These are phyloP conservation scores for Xestia c-nigrum DNA, from an alignment of 2,888 invertebrate species.

Conservation along the genomic window DNA sequence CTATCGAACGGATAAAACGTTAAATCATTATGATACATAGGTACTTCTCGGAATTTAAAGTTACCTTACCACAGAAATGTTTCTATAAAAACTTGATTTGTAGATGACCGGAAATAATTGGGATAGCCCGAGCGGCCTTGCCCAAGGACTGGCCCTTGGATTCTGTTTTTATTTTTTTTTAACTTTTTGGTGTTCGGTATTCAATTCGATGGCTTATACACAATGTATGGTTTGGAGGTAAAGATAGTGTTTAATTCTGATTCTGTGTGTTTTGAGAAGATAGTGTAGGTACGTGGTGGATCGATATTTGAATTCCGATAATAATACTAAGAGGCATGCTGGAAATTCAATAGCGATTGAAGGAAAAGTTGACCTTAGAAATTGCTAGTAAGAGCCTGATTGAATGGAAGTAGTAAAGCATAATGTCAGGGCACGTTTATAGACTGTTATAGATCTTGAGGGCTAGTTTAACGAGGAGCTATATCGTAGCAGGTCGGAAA, in stretches of 20 bases:
- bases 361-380: background rate
- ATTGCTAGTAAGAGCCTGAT: background rate
- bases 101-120: constrained; percentile 73
- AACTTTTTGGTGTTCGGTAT: constrained; percentile 31
- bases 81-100: constrained; percentile 52
- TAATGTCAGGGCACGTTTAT: background rate
- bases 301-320: constrained; percentile 5
- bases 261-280: constrained; percentile 33
- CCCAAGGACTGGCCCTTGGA: constrained; percentile 65
- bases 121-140: constrained; percentile 71
- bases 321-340: background rate
- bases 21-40: constrained; percentile 25
- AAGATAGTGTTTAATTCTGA: constrained; percentile 24
- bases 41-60: constrained; percentile 34
- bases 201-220: constrained; percentile 22
- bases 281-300: background rate
- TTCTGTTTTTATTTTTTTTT: constrained; percentile 8
- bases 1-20: background rate
- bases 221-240: constrained; percentile 12
- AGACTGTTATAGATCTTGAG: background rate
- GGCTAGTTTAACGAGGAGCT: background rate
- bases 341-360: background rate
- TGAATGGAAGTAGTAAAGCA: background rate
- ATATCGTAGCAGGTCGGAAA: background rate
- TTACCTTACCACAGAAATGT: constrained; percentile 31